These are phyloP conservation scores for Benthosema pterotum DNA, from an alignment of 2,797 vertebrate species.

Conservation along the genomic window DNA sequence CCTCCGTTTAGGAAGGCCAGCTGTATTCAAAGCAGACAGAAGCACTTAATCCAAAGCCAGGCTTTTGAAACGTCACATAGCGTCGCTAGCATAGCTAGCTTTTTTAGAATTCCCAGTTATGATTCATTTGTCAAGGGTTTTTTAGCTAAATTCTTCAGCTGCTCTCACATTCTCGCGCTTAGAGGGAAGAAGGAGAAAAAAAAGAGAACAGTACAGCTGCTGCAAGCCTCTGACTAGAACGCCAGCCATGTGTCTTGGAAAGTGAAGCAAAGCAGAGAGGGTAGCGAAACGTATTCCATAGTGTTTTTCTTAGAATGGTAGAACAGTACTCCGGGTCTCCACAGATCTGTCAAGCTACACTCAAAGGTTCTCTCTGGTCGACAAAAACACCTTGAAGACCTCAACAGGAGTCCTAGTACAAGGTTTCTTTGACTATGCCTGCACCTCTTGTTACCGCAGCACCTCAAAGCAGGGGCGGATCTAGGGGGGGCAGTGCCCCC, in stretches of 20 bases:
- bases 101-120: constrained; percentile 53
- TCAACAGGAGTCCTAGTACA: too few relatives aligned
- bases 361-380: constrained; percentile 4
- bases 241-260: constrained; percentile 61
- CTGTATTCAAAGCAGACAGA: constrained; percentile 6
- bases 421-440: too few relatives aligned
- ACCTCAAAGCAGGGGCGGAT: too few relatives aligned
- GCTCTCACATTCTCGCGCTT: constrained; percentile 56
- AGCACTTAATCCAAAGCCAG: not conserved
- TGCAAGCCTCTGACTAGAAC: constrained; percentile 43
- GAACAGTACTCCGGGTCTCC: constrained; percentile 46
- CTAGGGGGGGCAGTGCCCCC: too few relatives aligned
- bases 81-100: constrained; percentile 19
- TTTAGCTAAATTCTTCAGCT: constrained; percentile 45
- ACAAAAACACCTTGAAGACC: too few relatives aligned
- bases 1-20: constrained; percentile 9
- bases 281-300: constrained; percentile 49
- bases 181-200: constrained; percentile 15
- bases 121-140: constrained; percentile 69
- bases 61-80: constrained; percentile 12
- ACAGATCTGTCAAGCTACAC: constrained; percentile 15
- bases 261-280: constrained; percentile 52
- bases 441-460: too few relatives aligned
- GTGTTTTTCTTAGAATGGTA: constrained; percentile 58
- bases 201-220: constrained; percentile 46